Evolutionary conservation across 2,113 vertebrate genomes (phyloP).

Genomic region (Helogale parvula): DNA sequence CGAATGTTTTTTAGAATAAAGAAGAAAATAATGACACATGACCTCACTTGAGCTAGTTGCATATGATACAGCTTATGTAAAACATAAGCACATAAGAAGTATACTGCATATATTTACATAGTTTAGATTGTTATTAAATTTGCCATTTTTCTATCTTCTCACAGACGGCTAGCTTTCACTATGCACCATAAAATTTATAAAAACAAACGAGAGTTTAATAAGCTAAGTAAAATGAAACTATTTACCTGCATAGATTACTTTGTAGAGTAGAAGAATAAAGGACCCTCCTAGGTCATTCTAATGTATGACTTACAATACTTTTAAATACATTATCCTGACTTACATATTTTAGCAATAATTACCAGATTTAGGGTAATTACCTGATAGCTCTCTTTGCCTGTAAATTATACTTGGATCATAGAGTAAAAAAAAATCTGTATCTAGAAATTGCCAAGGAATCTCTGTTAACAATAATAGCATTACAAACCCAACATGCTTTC

Average conservation of each 20-base stretch:
- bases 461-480: neutral
- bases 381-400: neutral
- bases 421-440: neutral
- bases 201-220: constrained; percentile 43
- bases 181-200: neutral
- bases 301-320: constrained; percentile 11
- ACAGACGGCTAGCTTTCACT: neutral
- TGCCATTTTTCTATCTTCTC: constrained; percentile 30
- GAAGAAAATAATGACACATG: neutral
- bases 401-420: neutral
- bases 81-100: neutral
- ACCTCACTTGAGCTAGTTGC: neutral
- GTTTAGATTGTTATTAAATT: constrained; percentile 1
- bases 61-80: neutral
- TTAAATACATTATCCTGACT: constrained; percentile 9
- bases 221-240: constrained; percentile 10
- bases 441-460: neutral
- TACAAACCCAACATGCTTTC: neutral
- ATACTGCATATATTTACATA: constrained; percentile 28
- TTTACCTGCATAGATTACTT: neutral
- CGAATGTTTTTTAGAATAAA: neutral
- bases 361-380: neutral
- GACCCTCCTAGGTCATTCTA: neutral
- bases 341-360: neutral
- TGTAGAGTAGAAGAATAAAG: neutral